phyloP scores from a whole-genome alignment of 2,797 vertebrate species.

The Rhynchotus rufescens region DNA sequence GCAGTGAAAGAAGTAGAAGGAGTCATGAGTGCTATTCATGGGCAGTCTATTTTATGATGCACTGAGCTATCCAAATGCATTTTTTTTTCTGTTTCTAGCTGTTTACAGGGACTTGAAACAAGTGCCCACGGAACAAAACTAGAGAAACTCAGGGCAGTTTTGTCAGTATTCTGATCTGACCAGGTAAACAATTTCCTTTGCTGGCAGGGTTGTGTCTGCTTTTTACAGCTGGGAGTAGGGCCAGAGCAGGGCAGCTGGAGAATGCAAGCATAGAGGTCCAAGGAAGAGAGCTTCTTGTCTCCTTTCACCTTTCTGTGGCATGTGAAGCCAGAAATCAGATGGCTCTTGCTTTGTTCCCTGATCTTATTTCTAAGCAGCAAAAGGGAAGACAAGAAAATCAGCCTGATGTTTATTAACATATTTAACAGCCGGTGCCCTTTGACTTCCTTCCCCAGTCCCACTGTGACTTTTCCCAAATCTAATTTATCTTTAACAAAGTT shows the following conservation, averaged over 20 bases:
- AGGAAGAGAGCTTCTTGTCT: background rate
- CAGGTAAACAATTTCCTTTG: background rate
- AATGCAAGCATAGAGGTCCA: background rate
- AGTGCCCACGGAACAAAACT: rapidly evolving
- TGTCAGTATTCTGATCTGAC: background rate
- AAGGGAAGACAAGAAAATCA: background rate
- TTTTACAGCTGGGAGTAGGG: background rate
- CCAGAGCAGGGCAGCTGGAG: background rate
- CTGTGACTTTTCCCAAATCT: conserved; percentile 38
- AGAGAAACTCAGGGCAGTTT: rapidly evolving
- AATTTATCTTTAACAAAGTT: conserved; percentile 68
- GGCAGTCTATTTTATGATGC: background rate
- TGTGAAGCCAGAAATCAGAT: background rate
- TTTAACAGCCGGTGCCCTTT: conserved; percentile 34
- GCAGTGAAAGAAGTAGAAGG: background rate
- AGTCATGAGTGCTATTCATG: rapidly evolving
- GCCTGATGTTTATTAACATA: background rate
- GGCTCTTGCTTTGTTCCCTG: background rate
- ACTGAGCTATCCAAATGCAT: background rate
- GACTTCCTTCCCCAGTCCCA: conserved; percentile 42
- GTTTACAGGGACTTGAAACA: background rate
- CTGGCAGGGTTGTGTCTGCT: background rate
- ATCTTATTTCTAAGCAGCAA: background rate
- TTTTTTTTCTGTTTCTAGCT: background rate
- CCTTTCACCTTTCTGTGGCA: background rate